phyloP scores from a whole-genome alignment of 2,888 invertebrate genomes.

The Leucoma salicis region DNA sequence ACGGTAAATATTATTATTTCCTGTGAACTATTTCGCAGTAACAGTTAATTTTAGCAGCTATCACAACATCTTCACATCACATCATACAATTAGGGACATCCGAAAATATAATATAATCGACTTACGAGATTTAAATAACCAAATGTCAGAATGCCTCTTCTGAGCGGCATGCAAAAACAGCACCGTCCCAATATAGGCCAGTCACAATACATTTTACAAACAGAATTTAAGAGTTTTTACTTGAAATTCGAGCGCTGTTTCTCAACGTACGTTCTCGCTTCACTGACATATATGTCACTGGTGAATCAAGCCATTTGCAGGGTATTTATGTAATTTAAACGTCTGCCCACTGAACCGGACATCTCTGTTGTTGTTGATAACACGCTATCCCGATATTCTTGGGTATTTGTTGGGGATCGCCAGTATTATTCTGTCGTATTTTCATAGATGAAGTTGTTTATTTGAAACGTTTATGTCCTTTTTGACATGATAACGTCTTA shows the following conservation, averaged over 20 bases:
- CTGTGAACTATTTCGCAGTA: too few relatives aligned
- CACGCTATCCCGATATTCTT: constrained; percentile 6
- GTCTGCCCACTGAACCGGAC: constrained; percentile 33
- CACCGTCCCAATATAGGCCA: constrained; percentile 50
- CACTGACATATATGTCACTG: too few relatives aligned
- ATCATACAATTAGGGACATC: constrained; percentile 9
- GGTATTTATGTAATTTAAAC: constrained; percentile 22
- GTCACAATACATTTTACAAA: constrained; percentile 59
- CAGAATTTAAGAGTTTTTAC: not conserved
- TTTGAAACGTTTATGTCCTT: too few relatives aligned
- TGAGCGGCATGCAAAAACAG: constrained; percentile 65
- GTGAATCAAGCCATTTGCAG: constrained; percentile 27
- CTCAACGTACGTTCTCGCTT: constrained; percentile 9
- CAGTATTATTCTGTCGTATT: not conserved
- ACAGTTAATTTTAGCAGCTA: too few relatives aligned
- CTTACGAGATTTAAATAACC: constrained; percentile 65
- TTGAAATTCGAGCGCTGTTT: not conserved
- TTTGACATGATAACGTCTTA: too few relatives aligned
- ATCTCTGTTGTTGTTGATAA: constrained; percentile 25
- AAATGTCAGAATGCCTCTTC: constrained; percentile 56
- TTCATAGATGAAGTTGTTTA: too few relatives aligned
- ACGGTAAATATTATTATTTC: too few relatives aligned
- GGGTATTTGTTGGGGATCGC: not conserved
- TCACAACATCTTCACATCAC: too few relatives aligned
- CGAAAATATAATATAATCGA: constrained; percentile 16